Conservation (phyloP, 1,140 invertebrate genomes). For the Cataglyphis hispanica region DNA sequence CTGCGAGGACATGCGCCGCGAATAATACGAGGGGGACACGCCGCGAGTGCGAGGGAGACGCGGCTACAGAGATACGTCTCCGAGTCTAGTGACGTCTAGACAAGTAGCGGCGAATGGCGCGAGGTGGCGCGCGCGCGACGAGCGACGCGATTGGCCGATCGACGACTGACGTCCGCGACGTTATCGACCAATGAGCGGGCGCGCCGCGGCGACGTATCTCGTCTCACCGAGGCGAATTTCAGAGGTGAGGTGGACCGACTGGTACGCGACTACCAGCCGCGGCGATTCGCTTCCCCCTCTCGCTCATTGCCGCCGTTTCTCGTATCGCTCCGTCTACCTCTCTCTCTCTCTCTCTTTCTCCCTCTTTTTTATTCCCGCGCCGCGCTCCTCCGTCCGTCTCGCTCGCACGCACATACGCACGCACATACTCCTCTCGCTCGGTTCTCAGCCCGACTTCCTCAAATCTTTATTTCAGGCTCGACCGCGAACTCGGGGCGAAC, state of each 20-base stretch:
- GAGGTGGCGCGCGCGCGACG: conserved; percentile 58
- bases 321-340: conserved; percentile 26
- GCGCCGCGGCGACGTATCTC: conserved; percentile 63
- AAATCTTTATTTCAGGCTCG: conserved; percentile 82
- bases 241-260: conserved; percentile 77
- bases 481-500: conserved; percentile 78
- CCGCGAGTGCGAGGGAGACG: conserved; percentile 11
- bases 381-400: conserved; percentile 14
- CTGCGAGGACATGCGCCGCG: conserved; percentile 20
- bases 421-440: conserved; percentile 18
- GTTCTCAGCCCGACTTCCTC: conserved; percentile 77
- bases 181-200: conserved; percentile 79
- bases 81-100: neutral
- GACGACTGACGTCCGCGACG: conserved; percentile 78
- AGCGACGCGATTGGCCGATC: conserved; percentile 65
- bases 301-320: neutral
- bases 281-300: conserved; percentile 40
- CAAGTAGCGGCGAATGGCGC: conserved; percentile 10
- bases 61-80: neutral
- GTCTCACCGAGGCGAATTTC: conserved; percentile 66
- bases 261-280: conserved; percentile 74
- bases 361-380: neutral
- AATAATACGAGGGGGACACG: conserved; percentile 18
- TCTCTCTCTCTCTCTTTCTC: conserved; percentile 59
- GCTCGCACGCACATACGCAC: conserved; percentile 18